A percentile compares a stretch with the other conserved stretches of the same genome.
Conservation (phyloP, 2,888 invertebrate genomes). For the Laspeyria flexula region DNA sequence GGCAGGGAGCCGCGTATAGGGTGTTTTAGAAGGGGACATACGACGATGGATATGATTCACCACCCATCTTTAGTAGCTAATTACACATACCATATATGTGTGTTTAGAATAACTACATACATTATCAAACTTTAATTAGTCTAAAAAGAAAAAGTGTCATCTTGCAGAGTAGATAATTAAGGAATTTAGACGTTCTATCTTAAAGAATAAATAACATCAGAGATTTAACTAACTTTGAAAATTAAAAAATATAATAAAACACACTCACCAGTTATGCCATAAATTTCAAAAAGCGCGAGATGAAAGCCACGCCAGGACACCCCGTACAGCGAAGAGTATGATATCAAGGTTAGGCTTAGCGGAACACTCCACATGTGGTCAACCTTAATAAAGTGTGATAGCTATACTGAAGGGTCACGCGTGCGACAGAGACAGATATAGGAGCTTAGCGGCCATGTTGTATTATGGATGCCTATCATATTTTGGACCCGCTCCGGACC, state of each 20-base stretch:
- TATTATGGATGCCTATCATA: constrained; percentile 86
- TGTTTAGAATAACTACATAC: background rate
- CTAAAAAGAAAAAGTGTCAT: too few relatives aligned
- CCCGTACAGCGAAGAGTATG: constrained; percentile 80
- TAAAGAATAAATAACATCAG: too few relatives aligned
- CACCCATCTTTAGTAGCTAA: background rate
- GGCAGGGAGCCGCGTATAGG: constrained; percentile 63
- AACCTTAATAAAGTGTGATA: constrained; percentile 83
- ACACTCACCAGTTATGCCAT: constrained; percentile 19
- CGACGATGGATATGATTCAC: background rate
- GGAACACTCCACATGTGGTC: constrained; percentile 87
- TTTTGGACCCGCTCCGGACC: constrained; percentile 85
- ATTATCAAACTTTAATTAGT: background rate
- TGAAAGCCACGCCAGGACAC: constrained; percentile 56
- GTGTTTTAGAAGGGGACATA: constrained; percentile 47
- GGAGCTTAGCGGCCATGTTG: constrained; percentile 85
- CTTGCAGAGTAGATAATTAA: too few relatives aligned
- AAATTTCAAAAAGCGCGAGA: constrained; percentile 39
- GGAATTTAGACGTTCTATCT: too few relatives aligned
- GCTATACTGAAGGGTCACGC: constrained; percentile 56
- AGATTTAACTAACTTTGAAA: background rate
- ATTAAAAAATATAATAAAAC: too few relatives aligned
- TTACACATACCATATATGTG: background rate
- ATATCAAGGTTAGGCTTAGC: constrained; percentile 86
- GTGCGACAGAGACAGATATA: constrained; percentile 72